Evolutionary conservation across 2,797 vertebrate species (phyloP), one percentile per base, ranked within the genome.

Genomic region (Sternarchorhynchus goeldii): DNA sequence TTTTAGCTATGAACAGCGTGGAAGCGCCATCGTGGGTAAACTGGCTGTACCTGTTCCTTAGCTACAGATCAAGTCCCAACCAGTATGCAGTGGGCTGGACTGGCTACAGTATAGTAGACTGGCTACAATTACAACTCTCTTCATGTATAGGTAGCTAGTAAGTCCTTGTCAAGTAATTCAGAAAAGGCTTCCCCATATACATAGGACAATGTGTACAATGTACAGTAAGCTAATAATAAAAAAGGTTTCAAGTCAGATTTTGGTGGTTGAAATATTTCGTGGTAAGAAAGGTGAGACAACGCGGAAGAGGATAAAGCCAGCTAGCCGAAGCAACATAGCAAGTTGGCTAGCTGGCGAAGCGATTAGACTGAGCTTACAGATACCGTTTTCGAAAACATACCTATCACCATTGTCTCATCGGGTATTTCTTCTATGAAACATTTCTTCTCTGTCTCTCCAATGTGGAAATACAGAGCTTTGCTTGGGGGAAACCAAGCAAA

Each of bases 361-460:
- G 20, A 63, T 67, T 79, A 36, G 73, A 31, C 20, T 6, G 39
- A 76, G 53, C 32, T 65, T n/a, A 65, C 78, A 80, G 63, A 56
- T 18, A 6, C 68, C 25, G 25, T 39, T 45, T 1, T 56, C 53
- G 5, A 41, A 34, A 20, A 63, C 93, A 90, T 84, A 96, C 96
- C 95, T 76, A 96, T 96, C 18, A 97, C 95, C 96, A 97, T 96
- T 69, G 96, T 96, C 87, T 97, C 95, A 76, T 97, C 96, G 0
- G 96, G 96, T 77, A 97, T 96, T 79, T 97, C 96, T 84, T 96
- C 95, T 79, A 96, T 97, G 87, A 97, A 97, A 79, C 95, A 97
- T 77, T 95, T 96, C 74, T 96, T 97, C 90, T 97, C 95, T 0
- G 96, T 97, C 89, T 97, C 96, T 18, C 95, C 95, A 32, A 98